These are phyloP conservation scores for Pygoscelis antarcticus DNA, from an alignment of 2,113 vertebrate species.

Conservation along the genomic window DNA sequence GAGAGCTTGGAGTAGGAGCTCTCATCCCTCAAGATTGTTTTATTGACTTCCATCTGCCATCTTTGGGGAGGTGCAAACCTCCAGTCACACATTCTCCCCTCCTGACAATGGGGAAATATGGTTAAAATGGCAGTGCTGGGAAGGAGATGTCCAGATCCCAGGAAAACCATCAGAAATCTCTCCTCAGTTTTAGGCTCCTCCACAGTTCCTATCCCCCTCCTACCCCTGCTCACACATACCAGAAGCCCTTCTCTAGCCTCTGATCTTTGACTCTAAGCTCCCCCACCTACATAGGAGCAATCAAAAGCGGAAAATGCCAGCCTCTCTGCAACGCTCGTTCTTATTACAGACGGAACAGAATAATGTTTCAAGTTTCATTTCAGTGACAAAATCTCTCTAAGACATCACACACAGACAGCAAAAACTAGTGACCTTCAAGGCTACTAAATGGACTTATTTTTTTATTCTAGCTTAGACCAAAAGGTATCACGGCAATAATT, in stretches of 20 bases:
- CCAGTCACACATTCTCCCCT: background rate
- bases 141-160: background rate
- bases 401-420: background rate
- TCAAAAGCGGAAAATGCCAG: background rate
- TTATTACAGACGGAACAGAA: background rate
- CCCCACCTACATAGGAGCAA: fast-evolving
- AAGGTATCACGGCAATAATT: background rate
- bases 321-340: background rate
- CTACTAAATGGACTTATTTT: background rate
- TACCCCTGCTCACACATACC: background rate
- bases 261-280: background rate
- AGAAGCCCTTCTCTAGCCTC: background rate
- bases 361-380: background rate
- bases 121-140: background rate
- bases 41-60: background rate
- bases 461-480: background rate
- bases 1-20: background rate
- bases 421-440: background rate
- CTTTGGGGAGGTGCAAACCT: background rate
- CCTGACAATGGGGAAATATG: background rate
- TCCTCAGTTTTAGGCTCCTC: background rate
- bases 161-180: background rate
- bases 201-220: background rate
- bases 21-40: background rate
- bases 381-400: background rate